These are phyloP conservation scores for Mactra quadrangularis DNA, from an alignment of 1,140 invertebrate species.

Conservation along the genomic window DNA sequence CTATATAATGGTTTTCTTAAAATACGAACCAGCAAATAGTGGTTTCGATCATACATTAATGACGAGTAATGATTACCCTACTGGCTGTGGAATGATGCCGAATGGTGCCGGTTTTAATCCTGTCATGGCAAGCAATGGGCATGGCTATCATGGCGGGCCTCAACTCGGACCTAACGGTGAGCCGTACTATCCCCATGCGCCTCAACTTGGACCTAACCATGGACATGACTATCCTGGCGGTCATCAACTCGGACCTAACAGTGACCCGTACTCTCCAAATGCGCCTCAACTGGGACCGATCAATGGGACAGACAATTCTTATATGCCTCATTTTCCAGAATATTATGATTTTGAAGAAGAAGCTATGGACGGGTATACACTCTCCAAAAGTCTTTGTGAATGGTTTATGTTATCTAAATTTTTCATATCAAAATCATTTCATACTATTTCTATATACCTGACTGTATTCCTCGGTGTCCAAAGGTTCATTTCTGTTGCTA, in stretches of 20 bases:
- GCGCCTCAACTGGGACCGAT: no score
- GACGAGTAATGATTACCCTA: no score
- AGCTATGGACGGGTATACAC: neutral
- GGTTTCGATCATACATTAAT: neutral
- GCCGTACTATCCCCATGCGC: neutral
- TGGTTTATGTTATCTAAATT: constrained; percentile 52
- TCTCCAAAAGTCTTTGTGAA: constrained; percentile 18
- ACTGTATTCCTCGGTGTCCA: constrained; percentile 52
- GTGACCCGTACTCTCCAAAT: neutral
- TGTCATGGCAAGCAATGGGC: neutral
- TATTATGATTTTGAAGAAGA: neutral
- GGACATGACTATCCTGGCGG: neutral
- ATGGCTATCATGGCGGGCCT: no score
- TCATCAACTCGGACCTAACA: no score
- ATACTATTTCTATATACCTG: constrained; percentile 46
- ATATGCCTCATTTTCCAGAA: neutral
- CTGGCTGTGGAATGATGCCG: neutral
- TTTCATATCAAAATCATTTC: constrained; percentile 44
- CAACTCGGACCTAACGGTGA: neutral
- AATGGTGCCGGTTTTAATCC: neutral
- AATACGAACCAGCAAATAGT: neutral
- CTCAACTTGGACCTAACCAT: neutral
- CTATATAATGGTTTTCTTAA: constrained; percentile 30
- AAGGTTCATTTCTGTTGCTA: constrained; percentile 31
- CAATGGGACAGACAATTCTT: neutral